phyloP scores from a whole-genome alignment of 2,888 invertebrate species.

The Erannis defoliaria region DNA sequence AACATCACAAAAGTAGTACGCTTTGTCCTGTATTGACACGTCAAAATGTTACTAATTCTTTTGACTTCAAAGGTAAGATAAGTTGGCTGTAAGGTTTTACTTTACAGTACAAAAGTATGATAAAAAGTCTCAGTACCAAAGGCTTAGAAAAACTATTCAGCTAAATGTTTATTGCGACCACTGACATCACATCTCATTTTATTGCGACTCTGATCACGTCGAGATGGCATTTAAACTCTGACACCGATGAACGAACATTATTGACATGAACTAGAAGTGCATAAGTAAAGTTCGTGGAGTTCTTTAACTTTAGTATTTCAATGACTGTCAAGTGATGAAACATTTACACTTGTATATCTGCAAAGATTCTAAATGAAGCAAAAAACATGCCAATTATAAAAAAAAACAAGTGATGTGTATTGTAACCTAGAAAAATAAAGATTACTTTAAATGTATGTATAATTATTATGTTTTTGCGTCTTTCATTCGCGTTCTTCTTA shows the following conservation, averaged over 20 bases:
- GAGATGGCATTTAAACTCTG: constrained; percentile 28
- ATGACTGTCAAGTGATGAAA: not conserved
- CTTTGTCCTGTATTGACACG: too few species aligned
- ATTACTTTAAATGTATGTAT: too few species aligned
- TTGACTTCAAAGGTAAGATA: too few species aligned
- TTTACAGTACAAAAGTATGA: too few species aligned
- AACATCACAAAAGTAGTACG: too few species aligned
- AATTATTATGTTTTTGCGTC: too few species aligned
- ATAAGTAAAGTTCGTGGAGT: constrained; percentile 3
- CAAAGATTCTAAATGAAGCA: not conserved
- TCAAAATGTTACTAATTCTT: too few species aligned
- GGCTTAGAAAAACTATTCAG: not conserved
- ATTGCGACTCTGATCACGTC: constrained; percentile 16
- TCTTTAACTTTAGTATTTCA: constrained; percentile 23
- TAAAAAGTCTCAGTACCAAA: not conserved
- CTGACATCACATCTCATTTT: too few species aligned
- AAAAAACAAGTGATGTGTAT: not conserved
- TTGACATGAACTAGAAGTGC: constrained; percentile 24
- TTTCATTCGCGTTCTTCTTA: too few species aligned
- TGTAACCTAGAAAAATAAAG: too few species aligned
- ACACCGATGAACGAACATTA: constrained; percentile 18
- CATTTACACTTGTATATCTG: not conserved
- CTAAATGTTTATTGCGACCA: constrained; percentile 6
- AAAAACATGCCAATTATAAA: not conserved
- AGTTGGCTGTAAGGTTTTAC: not conserved